Conservation (phyloP, 2,888 invertebrate genomes). For the Sphaerophoria taeniata region DNA sequence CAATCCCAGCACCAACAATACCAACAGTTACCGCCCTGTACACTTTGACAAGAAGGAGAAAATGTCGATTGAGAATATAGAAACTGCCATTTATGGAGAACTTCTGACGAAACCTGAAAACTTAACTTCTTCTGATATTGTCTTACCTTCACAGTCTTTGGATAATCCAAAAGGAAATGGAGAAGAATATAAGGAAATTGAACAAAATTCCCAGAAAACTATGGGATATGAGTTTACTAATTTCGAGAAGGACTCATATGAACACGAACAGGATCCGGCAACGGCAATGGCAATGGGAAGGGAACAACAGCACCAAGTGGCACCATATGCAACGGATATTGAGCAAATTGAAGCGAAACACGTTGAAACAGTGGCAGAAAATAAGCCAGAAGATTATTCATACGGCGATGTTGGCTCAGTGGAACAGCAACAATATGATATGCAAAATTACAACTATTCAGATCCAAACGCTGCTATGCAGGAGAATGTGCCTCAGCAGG, state of each 20-base stretch:
- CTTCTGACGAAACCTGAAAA: constrained; percentile 76
- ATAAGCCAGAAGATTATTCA: constrained; percentile 4
- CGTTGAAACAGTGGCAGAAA: constrained; percentile 3
- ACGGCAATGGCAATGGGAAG: background rate
- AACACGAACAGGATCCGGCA: constrained; percentile 25
- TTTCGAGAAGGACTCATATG: constrained; percentile 25
- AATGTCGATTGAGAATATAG: constrained; percentile 82
- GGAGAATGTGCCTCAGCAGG: constrained; percentile 31
- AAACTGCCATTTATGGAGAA: constrained; percentile 82
- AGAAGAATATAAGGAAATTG: constrained; percentile 30
- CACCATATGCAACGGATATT: constrained; percentile 24
- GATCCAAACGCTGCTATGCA: constrained; percentile 33
- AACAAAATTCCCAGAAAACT: constrained; percentile 23
- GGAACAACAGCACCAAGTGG: constrained; percentile 21
- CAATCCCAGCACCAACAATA: background rate
- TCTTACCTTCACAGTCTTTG: constrained; percentile 19
- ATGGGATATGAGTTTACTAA: constrained; percentile 44
- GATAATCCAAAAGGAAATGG: constrained; percentile 52
- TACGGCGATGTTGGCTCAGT: constrained; percentile 13
- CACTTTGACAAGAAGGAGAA: constrained; percentile 76
- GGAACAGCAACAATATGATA: constrained; percentile 43
- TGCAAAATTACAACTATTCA: constrained; percentile 29
- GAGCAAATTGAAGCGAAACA: constrained; percentile 26
- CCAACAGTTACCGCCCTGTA: constrained; percentile 55
- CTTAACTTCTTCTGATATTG: constrained; percentile 20